Percentiles rank a stretch among this genome's conserved stretches.
Conservation (phyloP, 2,797 vertebrate species). For the Eupleurogrammus muticus region DNA sequence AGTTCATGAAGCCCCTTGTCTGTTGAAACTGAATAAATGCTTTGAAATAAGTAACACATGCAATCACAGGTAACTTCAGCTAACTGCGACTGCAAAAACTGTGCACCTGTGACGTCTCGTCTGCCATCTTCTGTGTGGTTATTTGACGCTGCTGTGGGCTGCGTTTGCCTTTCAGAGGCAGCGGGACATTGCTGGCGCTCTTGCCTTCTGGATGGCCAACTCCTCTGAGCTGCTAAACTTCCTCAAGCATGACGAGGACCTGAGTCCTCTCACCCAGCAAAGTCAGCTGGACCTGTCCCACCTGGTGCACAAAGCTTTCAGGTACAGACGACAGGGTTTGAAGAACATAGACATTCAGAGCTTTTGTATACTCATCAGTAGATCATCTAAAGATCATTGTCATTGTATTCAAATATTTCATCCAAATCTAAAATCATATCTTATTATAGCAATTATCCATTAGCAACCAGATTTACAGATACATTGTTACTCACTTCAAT, state of each 20-base stretch:
- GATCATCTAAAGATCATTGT: background rate
- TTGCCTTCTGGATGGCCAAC: slow-evolving; percentile 97
- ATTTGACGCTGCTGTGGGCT: background rate
- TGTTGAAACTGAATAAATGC: background rate
- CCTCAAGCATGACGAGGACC: slow-evolving; percentile 90
- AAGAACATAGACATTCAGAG: background rate
- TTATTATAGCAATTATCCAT: no score
- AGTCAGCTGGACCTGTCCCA: slow-evolving; percentile 90
- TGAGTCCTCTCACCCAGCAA: slow-evolving; percentile 87
- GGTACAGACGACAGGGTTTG: slow-evolving; percentile 75
- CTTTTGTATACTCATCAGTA: no score
- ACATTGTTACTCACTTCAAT: background rate
- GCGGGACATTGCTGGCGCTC: slow-evolving; percentile 88
- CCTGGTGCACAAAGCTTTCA: slow-evolving; percentile 91
- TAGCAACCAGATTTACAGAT: slow-evolving; percentile 6
- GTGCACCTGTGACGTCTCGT: background rate
- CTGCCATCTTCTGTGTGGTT: background rate
- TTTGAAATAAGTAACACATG: background rate
- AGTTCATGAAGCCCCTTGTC: slow-evolving; percentile 48
- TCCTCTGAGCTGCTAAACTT: slow-evolving; percentile 94
- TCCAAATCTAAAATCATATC: background rate
- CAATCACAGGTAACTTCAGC: background rate
- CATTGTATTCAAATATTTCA: background rate
- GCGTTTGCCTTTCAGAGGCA: slow-evolving; percentile 85
- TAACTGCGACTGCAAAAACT: no score